A percentile compares a stretch with the other conserved stretches of the same genome.
These are phyloP conservation scores for Meleagris gallopavo DNA, from an alignment of 2,113 vertebrate genomes.

Conservation along the genomic window DNA sequence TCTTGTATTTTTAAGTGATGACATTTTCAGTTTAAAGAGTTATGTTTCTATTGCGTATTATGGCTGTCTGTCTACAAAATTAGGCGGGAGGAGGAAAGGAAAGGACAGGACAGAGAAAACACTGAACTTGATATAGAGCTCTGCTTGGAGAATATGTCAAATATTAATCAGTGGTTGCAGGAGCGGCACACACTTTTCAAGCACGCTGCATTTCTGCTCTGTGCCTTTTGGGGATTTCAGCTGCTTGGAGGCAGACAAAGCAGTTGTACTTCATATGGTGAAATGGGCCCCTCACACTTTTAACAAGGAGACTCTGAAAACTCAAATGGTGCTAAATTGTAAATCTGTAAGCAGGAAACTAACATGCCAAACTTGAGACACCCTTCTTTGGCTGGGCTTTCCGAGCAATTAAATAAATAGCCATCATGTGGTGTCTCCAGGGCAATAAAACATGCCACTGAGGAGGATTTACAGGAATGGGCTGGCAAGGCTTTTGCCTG, in stretches of 20 bases:
- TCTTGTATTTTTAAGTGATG: conserved; percentile 91
- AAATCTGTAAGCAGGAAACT: conserved; percentile 82
- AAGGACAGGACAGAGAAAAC: conserved; percentile 68
- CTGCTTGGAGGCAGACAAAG: conserved; percentile 31
- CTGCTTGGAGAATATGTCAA: conserved; percentile 84
- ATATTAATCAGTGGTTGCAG: conserved; percentile 87
- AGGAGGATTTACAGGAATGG: conserved; percentile 70
- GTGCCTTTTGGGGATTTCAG: conserved; percentile 66
- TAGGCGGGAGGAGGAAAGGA: conserved; percentile 55
- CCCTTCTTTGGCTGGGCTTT: conserved; percentile 72
- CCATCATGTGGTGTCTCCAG: conserved; percentile 59
- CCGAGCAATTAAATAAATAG: conserved; percentile 80
- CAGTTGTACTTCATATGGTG: conserved; percentile 65
- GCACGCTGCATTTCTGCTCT: conserved; percentile 73
- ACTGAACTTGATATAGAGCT: conserved; percentile 86
- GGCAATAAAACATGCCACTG: conserved; percentile 71
- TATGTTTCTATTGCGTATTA: conserved; percentile 84
- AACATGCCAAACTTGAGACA: conserved; percentile 61
- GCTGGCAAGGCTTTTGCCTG: conserved; percentile 45
- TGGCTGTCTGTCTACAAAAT: conserved; percentile 79
- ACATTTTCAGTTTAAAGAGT: conserved; percentile 95
- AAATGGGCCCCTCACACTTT: conserved; percentile 70
- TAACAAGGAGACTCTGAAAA: conserved; percentile 75
- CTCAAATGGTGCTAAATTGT: conserved; percentile 75
- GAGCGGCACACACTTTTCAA: conserved; percentile 70